phyloP scores from a whole-genome alignment of 2,113 vertebrate species.

The Capreolus pygargus region DNA sequence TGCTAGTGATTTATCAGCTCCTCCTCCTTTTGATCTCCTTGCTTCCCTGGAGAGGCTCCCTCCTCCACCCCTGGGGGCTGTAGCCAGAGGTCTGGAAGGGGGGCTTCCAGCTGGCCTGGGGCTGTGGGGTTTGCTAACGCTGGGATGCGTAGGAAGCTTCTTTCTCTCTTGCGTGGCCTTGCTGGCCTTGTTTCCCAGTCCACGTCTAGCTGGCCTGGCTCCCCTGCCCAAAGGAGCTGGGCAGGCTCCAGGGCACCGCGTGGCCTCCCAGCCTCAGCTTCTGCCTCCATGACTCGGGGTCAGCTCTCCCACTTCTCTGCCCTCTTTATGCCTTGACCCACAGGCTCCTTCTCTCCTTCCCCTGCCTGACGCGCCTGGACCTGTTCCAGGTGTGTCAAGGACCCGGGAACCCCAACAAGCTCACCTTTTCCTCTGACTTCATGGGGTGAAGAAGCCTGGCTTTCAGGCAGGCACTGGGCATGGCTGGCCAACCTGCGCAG shows the following conservation, averaged over 20 bases:
- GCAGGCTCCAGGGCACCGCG: rapidly evolving
- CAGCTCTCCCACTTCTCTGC: neutral
- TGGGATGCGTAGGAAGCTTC: neutral
- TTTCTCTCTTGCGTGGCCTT: neutral
- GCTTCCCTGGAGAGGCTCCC: neutral
- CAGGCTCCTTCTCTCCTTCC: neutral
- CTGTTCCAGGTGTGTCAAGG: neutral
- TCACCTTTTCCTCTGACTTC: neutral
- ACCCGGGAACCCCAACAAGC: neutral
- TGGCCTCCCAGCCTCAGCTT: neutral
- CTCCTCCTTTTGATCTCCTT: neutral
- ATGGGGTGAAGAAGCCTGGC: neutral
- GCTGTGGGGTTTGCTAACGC: neutral
- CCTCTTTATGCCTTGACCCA: neutral
- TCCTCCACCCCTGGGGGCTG: slow-evolving; percentile 23
- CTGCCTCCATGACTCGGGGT: neutral
- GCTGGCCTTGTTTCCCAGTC: neutral
- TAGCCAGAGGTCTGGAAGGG: neutral
- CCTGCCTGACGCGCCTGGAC: neutral
- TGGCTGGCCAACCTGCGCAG: neutral
- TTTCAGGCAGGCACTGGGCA: neutral
- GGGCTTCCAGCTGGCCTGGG: neutral
- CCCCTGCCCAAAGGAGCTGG: neutral
- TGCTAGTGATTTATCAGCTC: neutral
- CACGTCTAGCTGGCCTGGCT: neutral